These are phyloP conservation scores for Drosophila testacea DNA, from an alignment of 2,888 invertebrate genomes.

Conservation along the genomic window DNA sequence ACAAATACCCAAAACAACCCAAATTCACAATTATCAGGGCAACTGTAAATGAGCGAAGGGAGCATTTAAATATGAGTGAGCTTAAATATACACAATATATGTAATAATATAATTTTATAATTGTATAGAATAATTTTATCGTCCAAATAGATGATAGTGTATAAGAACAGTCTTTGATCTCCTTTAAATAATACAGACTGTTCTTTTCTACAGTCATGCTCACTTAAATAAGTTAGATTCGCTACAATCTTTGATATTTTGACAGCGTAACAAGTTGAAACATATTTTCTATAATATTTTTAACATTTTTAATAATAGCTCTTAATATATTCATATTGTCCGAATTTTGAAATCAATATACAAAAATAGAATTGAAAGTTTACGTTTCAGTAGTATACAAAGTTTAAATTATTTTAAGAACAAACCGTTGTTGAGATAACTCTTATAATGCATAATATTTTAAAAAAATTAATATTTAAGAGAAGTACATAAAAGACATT, in stretches of 20 bases:
- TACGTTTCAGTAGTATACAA: not conserved
- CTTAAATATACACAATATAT: too few species aligned
- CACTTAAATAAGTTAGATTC: not conserved
- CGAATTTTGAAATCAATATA: not conserved
- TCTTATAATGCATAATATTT: not conserved
- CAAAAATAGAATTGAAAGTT: too few species aligned
- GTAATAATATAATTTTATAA: too few species aligned
- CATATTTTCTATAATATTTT: not conserved
- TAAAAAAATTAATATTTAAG: too few species aligned
- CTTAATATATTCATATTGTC: not conserved
- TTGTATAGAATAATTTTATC: not conserved
- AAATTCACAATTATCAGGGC: constrained; percentile 1
- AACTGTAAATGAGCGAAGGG: not conserved
- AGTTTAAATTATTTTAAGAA: not conserved
- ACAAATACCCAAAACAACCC: not conserved
- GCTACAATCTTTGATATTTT: not conserved
- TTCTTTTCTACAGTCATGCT: not conserved
- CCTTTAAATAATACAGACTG: not conserved
- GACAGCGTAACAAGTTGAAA: too few species aligned
- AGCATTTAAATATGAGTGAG: not conserved
- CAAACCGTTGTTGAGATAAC: not conserved
- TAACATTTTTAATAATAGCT: not conserved
- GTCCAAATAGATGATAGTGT: not conserved
- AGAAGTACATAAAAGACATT: too few species aligned
- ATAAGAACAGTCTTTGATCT: not conserved